Conservation (phyloP, 37 sponge, comb jelly and placozoan genomes). For the Hexactinellida sp. region DNA sequence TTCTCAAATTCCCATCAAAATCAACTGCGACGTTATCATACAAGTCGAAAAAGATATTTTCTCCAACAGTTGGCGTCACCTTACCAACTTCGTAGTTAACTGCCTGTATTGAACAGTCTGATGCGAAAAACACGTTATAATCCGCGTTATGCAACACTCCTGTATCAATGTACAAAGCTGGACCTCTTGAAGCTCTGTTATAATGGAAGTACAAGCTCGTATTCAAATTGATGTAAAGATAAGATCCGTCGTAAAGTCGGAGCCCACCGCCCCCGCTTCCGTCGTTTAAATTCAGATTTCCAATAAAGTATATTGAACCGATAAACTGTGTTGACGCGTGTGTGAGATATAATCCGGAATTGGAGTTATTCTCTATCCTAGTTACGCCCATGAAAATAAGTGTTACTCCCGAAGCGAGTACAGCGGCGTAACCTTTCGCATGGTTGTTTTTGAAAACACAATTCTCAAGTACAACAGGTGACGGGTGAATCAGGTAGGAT, state of each 20-base stretch:
- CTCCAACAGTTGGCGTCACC: background rate
- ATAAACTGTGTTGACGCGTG: constrained; percentile 1
- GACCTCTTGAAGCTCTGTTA: background rate
- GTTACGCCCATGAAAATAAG: background rate
- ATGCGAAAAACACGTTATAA: background rate
- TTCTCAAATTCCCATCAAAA: background rate
- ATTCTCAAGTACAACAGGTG: background rate
- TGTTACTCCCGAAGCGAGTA: background rate
- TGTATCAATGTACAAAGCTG: background rate
- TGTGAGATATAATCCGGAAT: background rate
- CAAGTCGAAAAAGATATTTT: background rate
- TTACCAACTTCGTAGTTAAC: background rate
- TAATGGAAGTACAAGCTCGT: background rate
- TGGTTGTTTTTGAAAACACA: background rate
- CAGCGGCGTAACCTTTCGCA: background rate
- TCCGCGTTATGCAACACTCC: background rate
- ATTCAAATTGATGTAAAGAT: background rate
- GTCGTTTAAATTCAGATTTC: background rate
- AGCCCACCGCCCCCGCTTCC: background rate
- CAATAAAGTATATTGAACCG: background rate
- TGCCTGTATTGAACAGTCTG: background rate
- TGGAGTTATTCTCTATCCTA: background rate
- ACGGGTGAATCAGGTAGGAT: background rate
- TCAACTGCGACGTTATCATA: background rate
- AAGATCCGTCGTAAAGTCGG: background rate